A percentile compares a stretch with the other conserved stretches of the same genome.
Conservation (phyloP, 2,888 invertebrate species). For the Julus scandinavius region DNA sequence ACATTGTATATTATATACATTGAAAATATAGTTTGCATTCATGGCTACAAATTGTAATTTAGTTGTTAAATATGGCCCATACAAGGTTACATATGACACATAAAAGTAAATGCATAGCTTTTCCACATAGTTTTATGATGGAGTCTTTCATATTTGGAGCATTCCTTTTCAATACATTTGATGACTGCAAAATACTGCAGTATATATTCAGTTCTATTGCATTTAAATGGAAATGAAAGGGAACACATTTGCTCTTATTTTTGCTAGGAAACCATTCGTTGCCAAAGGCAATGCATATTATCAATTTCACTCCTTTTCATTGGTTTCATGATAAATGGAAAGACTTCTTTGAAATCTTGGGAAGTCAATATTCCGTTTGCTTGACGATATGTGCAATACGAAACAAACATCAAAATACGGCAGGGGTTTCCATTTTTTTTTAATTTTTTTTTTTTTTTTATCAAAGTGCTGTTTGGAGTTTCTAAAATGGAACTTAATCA, state of each 20-base stretch:
- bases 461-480: background rate
- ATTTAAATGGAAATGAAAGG: background rate
- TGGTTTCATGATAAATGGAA: constrained; percentile 1
- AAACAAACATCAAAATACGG: constrained; percentile 20
- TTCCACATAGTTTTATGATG: no score
- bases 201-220: background rate
- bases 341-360: background rate
- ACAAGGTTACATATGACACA: no score
- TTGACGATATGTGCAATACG: background rate
- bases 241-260: constrained; percentile 5
- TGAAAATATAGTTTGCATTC: no score
- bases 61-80: no score
- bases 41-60: no score
- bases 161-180: background rate
- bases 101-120: no score
- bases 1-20: no score
- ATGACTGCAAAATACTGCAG: background rate
- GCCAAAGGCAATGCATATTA: background rate
- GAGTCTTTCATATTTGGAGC: background rate
- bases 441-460: no score
- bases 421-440: background rate
- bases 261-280: background rate
- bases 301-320: constrained; percentile 39
- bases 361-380: constrained; percentile 36
- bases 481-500: background rate